These are phyloP conservation scores for Liodrosophila aerea DNA, from an alignment of 2,888 invertebrate genomes.

Conservation along the genomic window DNA sequence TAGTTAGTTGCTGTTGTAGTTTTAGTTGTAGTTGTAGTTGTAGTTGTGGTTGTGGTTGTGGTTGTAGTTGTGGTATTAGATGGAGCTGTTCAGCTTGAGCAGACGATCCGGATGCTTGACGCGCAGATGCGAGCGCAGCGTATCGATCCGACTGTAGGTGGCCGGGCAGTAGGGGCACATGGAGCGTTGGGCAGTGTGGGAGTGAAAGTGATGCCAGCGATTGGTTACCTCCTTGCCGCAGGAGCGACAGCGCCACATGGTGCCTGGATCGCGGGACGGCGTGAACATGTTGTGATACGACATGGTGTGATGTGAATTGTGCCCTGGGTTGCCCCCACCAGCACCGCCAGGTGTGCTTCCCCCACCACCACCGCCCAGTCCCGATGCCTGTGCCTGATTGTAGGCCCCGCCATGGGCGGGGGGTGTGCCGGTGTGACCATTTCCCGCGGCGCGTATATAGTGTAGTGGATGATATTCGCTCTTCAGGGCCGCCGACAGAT, in stretches of 20 bases:
- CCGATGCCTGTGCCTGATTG: conserved; percentile 62
- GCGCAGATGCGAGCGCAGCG: conserved; percentile 90
- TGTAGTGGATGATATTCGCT: conserved; percentile 79
- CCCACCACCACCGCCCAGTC: conserved; percentile 43
- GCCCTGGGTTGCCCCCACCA: no score
- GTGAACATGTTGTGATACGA: conserved; percentile 93
- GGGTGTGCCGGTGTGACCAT: conserved; percentile 65
- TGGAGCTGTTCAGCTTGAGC: conserved; percentile 81
- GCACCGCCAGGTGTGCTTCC: conserved; percentile 52
- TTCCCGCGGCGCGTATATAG: conserved; percentile 76
- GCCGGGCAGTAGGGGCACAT: conserved; percentile 93
- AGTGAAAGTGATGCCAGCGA: conserved; percentile 94
- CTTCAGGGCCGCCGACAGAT: conserved; percentile 80
- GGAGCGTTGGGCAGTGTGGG: conserved; percentile 90
- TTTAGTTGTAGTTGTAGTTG: background rate
- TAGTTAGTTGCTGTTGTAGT: no score
- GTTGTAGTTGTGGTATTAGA: conserved; percentile 66
- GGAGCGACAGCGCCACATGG: conserved; percentile 91
- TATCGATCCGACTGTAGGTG: conserved; percentile 94
- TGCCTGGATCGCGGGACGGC: conserved; percentile 87
- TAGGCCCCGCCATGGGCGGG: conserved; percentile 66
- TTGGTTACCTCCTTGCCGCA: conserved; percentile 94
- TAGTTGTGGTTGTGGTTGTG: conserved; percentile 9
- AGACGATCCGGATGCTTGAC: conserved; percentile 86
- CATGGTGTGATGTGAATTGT: conserved; percentile 83